These are phyloP conservation scores for Bergia sp. DNA, from an alignment of 92 coral and sea anemone genomes.

Conservation along the genomic window DNA sequence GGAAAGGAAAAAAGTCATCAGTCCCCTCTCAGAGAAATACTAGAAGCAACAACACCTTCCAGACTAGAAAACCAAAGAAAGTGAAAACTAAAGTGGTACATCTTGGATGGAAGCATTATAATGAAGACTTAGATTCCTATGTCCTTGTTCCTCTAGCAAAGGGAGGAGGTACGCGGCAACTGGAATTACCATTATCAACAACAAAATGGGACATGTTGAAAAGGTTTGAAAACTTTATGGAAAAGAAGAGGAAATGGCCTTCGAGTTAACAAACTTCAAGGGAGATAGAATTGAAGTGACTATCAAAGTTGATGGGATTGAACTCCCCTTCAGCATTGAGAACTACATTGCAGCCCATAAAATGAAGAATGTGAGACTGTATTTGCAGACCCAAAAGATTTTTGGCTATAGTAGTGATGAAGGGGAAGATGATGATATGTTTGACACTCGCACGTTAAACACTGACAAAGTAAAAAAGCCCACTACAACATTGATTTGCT, in stretches of 20 bases:
- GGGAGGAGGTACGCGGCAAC: slow-evolving; percentile 25
- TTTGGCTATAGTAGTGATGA: slow-evolving; percentile 24
- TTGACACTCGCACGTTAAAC: background rate
- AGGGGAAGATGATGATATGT: slow-evolving; percentile 12
- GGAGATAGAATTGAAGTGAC: slow-evolving; percentile 43
- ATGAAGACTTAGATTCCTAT: slow-evolving; percentile 47
- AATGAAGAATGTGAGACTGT: slow-evolving; percentile 46
- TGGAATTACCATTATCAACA: slow-evolving; percentile 7
- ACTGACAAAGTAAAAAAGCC: background rate
- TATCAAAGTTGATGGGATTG: slow-evolving; percentile 40
- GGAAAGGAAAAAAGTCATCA: slow-evolving; percentile 12
- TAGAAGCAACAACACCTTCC: background rate
- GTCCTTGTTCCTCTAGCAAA: slow-evolving; percentile 38
- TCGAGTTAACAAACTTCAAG: slow-evolving; percentile 47
- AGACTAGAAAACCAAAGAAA: slow-evolving; percentile 5
- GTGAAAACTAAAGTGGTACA: slow-evolving; percentile 42
- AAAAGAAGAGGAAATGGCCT: slow-evolving; percentile 28
- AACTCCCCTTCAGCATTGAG: slow-evolving; percentile 46
- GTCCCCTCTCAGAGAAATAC: slow-evolving; percentile 36
- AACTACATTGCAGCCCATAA: slow-evolving; percentile 63
- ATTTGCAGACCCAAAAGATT: slow-evolving; percentile 35
- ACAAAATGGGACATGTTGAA: slow-evolving; percentile 5
- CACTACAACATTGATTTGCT: background rate
- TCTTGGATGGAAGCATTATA: slow-evolving; percentile 66
- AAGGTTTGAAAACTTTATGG: background rate